These are phyloP conservation scores for Tetragonula clypearis DNA, from an alignment of 1,140 invertebrate genomes.

Conservation along the genomic window DNA sequence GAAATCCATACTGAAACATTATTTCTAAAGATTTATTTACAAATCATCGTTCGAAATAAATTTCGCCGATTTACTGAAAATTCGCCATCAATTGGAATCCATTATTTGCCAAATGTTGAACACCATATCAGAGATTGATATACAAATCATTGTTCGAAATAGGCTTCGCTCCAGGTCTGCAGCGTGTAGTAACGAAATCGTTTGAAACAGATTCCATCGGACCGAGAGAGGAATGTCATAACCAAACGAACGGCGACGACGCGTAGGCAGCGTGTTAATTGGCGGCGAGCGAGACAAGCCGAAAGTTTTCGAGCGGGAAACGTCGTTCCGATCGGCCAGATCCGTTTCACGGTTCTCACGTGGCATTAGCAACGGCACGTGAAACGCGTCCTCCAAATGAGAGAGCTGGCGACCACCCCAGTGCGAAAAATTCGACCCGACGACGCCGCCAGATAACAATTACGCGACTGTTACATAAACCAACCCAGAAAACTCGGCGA, in stretches of 20 bases:
- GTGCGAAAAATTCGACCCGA: constrained; percentile 51
- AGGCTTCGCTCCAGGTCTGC: too few relatives aligned
- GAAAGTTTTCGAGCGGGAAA: constrained; percentile 41
- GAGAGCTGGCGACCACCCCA: constrained; percentile 44
- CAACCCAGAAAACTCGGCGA: constrained; percentile 19
- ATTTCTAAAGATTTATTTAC: too few relatives aligned
- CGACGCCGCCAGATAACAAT: constrained; percentile 54
- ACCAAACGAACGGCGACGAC: too few relatives aligned
- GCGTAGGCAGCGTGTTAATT: constrained; percentile 14
- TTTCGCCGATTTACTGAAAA: too few relatives aligned
- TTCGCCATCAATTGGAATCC: too few relatives aligned
- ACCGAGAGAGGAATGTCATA: not conserved
- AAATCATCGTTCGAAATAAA: too few relatives aligned
- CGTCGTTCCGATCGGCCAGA: constrained; percentile 47
- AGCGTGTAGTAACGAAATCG: not conserved
- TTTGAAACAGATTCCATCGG: not conserved
- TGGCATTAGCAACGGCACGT: constrained; percentile 34
- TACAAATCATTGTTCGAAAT: too few relatives aligned
- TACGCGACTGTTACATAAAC: constrained; percentile 60
- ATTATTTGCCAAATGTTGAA: too few relatives aligned
- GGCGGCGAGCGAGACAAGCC: not conserved
- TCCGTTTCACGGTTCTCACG: constrained; percentile 58
- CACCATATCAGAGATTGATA: too few relatives aligned
- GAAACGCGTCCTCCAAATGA: constrained; percentile 34
- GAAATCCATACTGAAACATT: too few relatives aligned